Conservation (phyloP, 2,888 invertebrate species). For the Hedychridium roseum region DNA sequence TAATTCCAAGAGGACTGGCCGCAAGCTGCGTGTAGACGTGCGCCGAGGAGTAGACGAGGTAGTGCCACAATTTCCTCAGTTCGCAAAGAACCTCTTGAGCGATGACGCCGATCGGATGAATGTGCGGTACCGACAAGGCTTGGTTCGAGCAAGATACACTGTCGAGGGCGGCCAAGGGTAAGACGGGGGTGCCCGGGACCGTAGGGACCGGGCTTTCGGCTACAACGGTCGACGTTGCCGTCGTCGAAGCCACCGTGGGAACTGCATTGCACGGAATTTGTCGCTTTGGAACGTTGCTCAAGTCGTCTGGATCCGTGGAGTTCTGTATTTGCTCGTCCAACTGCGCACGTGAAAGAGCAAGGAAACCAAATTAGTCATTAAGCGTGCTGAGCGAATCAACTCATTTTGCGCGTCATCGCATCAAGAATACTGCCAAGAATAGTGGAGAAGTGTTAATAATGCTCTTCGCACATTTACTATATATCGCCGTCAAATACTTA, state of each 20-base stretch:
- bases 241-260: slow-evolving; percentile 3
- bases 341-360: no score
- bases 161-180: slow-evolving; percentile 3
- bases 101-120: neutral
- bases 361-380: no score
- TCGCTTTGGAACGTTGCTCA: slow-evolving; percentile 10
- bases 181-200: neutral
- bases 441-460: no score
- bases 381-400: no score
- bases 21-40: no score
- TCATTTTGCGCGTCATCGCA: neutral
- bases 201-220: neutral
- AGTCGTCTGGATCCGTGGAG: neutral
- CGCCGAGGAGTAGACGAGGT: no score
- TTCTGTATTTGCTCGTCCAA: no score
- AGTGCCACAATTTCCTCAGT: slow-evolving; percentile 15
- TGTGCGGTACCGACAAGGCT: slow-evolving; percentile 9
- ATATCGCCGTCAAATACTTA: no score
- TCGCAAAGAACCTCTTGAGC: slow-evolving; percentile 30
- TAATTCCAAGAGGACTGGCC: no score
- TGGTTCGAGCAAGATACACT: slow-evolving; percentile 16
- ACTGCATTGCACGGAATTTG: no score
- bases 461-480: no score
- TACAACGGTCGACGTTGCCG: slow-evolving; percentile 1
- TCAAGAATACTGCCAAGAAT: no score